Evolutionary conservation across 2,113 vertebrate genomes (phyloP), one percentile per base, ranked within the genome.

Genomic region (Chinchilla lanigera): DNA sequence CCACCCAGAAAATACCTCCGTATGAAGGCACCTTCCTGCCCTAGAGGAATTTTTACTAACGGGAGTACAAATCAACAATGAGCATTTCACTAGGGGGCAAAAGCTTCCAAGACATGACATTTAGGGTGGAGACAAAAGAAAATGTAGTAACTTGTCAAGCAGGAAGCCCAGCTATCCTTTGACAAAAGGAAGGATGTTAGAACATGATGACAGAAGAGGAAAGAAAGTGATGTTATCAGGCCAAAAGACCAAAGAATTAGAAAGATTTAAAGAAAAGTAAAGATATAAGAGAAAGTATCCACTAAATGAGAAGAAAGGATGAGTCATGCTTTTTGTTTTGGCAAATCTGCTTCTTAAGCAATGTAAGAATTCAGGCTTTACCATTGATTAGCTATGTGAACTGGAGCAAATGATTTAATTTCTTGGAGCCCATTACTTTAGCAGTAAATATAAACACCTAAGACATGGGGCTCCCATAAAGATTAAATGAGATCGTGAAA

Each of bases 301-400:
- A 78, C 58, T 67, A n/a, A 69, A 30, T 58, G 65, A 2, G 44
- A 93, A 81, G 33, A 16, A 65, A 63, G 16, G 14, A 10, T 35
- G 3, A 11, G 35, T 60, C 33, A 69, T 35, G 19, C 22, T 78
- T 92, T 86, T 89, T 85, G 44, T 44, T 77, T 90, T 67, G 77
- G 35, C 69, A 87, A 90, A 94, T 86, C 38, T 95, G 54, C 30
- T 95, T 93, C 71, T 86, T 92, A 56, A 83, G 63, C 41, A 44
- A 33, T 67, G 41, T n/a, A 28, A 61, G 50, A 95, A 92, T 50
- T 33, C 90, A 67, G 56, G 33, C 17, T 86, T 44, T 44, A 14
- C 26, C 47, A 65, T 6, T 78, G 73, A 86, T 47, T 35, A 56
- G 33, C 60, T 50, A 41, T n/a, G 2, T 75, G 38, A 94, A 89